Conservation (phyloP, 2,113 vertebrate genomes). For the Apaloderma vittatum region DNA sequence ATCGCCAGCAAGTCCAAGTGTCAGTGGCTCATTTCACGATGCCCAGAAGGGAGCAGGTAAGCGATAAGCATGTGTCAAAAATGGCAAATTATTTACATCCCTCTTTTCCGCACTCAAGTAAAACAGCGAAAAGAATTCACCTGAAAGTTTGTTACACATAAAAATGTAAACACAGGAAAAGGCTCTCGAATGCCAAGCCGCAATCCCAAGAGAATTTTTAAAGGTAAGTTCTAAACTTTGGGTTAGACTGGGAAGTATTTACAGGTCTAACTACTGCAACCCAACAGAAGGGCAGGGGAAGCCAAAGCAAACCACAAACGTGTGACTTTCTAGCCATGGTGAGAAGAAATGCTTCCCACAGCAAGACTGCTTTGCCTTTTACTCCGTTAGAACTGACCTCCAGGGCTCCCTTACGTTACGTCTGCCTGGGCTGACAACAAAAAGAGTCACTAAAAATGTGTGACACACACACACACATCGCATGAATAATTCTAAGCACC, state of each 20-base stretch:
- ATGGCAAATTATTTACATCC: background rate
- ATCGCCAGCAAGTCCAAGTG: background rate
- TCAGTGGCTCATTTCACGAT: accelerated
- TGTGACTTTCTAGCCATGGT: background rate
- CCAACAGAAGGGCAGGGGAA: background rate
- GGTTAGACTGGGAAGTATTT: constrained; percentile 1
- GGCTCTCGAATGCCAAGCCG: background rate
- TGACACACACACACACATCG: accelerated
- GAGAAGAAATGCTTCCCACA: background rate
- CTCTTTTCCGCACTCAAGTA: background rate
- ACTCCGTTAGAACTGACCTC: accelerated
- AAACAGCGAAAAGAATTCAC: background rate
- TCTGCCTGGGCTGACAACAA: background rate
- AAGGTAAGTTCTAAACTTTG: background rate
- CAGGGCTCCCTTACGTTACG: accelerated
- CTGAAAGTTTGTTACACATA: background rate
- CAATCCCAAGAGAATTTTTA: background rate
- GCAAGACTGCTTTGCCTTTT: background rate
- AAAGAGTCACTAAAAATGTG: accelerated
- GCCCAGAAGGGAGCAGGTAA: background rate
- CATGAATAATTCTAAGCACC: accelerated
- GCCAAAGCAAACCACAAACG: constrained; percentile 7
- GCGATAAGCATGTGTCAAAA: background rate
- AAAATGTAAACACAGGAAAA: background rate
- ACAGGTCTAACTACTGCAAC: background rate